Percentiles rank a stretch among this genome's conserved stretches.
phyloP scores from a whole-genome alignment of 2,888 invertebrate genomes.

The Ichneumoninae sp. region DNA sequence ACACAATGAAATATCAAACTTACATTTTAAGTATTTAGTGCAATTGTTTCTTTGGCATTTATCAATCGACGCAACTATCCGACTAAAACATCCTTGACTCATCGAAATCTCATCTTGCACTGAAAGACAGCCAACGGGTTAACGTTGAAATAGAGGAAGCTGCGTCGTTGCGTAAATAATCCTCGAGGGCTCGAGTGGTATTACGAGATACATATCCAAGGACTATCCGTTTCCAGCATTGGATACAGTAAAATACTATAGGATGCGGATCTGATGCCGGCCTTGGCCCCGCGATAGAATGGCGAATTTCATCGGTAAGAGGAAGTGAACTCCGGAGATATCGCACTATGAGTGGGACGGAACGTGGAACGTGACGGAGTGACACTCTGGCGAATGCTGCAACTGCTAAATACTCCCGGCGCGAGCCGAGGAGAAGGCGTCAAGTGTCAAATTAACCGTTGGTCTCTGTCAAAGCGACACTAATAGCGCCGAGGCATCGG shows the following conservation, averaged over 20 bases:
- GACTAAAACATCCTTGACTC: no score
- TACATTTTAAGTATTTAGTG: no score
- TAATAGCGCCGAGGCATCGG: constrained; percentile 76
- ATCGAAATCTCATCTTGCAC: background rate
- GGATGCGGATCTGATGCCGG: background rate
- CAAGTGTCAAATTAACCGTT: constrained; percentile 81
- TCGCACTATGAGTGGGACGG: constrained; percentile 23
- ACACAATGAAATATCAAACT: no score
- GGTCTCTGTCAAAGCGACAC: constrained; percentile 80
- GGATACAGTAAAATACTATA: background rate
- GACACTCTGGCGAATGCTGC: constrained; percentile 50
- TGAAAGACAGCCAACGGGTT: background rate
- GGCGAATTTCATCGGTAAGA: constrained; percentile 25
- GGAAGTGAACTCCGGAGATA: constrained; percentile 24
- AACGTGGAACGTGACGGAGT: constrained; percentile 54
- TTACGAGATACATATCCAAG: constrained; percentile 40
- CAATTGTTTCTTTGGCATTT: no score
- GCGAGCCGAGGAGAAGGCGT: constrained; percentile 60
- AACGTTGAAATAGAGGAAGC: background rate
- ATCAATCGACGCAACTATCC: no score
- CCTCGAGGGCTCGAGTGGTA: constrained; percentile 18
- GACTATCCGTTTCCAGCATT: constrained; percentile 16
- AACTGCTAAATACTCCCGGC: constrained; percentile 52
- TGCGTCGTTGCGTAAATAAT: background rate
- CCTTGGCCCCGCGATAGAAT: background rate